Conservation (phyloP, 2,113 vertebrate species). For the Oncorhynchus kisutch region DNA sequence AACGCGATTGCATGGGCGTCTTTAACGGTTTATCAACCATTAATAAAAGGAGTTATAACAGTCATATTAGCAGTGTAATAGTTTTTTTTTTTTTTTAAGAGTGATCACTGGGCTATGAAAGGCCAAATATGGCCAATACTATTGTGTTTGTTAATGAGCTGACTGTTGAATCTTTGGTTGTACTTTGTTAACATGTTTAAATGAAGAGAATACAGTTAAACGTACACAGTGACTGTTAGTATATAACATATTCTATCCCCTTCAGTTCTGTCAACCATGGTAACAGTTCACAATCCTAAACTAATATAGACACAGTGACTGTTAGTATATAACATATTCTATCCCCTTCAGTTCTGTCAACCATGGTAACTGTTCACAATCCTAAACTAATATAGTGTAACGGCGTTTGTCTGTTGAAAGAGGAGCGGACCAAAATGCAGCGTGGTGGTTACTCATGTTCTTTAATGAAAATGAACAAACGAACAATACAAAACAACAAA, state of each 20-base stretch:
- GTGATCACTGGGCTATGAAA: constrained; percentile 68
- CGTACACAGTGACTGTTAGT: constrained; percentile 34
- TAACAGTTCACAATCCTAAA: background rate
- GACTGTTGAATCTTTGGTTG: constrained; percentile 43
- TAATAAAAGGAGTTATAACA: background rate
- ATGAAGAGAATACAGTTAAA: constrained; percentile 36
- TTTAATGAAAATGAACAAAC: too few relatives aligned
- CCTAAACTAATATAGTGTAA: background rate
- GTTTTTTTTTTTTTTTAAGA: background rate
- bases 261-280: too few relatives aligned
- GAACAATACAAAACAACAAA: too few relatives aligned
- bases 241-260: constrained; percentile 46
- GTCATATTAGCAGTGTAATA: too few relatives aligned
- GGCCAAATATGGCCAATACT: constrained; percentile 58
- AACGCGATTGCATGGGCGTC: constrained; percentile 54
- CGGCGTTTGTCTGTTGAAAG: too few relatives aligned
- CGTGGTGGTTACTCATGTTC: too few relatives aligned
- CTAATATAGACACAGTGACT: background rate
- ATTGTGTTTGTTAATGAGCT: constrained; percentile 36
- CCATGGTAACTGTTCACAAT: background rate
- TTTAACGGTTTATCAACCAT: constrained; percentile 55
- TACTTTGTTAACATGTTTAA: constrained; percentile 48
- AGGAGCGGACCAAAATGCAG: too few relatives aligned
- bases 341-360: background rate
- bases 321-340: constrained; percentile 45